Percentiles rank a stretch among this genome's conserved stretches.
Evolutionary conservation across 2,888 invertebrate genomes (phyloP).

Genomic region (Cantharis flavilabris): DNA sequence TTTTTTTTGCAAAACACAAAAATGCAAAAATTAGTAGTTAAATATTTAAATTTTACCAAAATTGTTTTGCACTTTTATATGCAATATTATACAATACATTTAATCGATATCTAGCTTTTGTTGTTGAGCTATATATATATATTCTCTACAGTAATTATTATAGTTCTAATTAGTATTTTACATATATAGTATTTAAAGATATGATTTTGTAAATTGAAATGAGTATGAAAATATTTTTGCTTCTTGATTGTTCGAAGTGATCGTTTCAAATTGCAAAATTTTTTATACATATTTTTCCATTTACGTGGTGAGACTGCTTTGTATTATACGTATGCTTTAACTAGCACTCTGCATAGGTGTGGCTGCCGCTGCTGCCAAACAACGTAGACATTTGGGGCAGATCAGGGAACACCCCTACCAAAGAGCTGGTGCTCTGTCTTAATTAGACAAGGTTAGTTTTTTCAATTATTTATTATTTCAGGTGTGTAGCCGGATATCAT

Average conservation of each 20-base stretch:
- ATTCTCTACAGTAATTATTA: slow-evolving; percentile 7
- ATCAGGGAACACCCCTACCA: slow-evolving; percentile 97
- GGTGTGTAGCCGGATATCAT: slow-evolving; percentile 35
- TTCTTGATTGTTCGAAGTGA: background rate
- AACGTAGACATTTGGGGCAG: slow-evolving; percentile 82
- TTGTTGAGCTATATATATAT: slow-evolving; percentile 9
- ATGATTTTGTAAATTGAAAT: slow-evolving; percentile 13
- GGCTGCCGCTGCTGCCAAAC: slow-evolving; percentile 79
- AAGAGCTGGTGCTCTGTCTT: slow-evolving; percentile 87
- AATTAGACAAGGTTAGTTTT: slow-evolving; percentile 54
- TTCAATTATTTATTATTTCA: slow-evolving; percentile 35
- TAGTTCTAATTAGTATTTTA: slow-evolving; percentile 3
- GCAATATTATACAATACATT: background rate
- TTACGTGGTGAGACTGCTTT: slow-evolving; percentile 32
- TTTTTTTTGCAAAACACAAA: background rate
- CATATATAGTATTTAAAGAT: slow-evolving; percentile 17
- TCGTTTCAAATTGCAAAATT: slow-evolving; percentile 13
- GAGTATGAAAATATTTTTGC: background rate
- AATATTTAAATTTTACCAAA: background rate
- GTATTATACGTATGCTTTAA: slow-evolving; percentile 38
- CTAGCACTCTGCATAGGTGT: slow-evolving; percentile 67
- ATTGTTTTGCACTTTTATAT: background rate
- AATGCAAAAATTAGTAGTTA: background rate
- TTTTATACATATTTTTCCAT: slow-evolving; percentile 25
- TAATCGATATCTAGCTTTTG: slow-evolving; percentile 14